Percentiles rank a stretch among this genome's conserved stretches.
These are phyloP conservation scores for Macrobrachium rosenbergii DNA, from an alignment of 1,140 invertebrate genomes.

Conservation along the genomic window DNA sequence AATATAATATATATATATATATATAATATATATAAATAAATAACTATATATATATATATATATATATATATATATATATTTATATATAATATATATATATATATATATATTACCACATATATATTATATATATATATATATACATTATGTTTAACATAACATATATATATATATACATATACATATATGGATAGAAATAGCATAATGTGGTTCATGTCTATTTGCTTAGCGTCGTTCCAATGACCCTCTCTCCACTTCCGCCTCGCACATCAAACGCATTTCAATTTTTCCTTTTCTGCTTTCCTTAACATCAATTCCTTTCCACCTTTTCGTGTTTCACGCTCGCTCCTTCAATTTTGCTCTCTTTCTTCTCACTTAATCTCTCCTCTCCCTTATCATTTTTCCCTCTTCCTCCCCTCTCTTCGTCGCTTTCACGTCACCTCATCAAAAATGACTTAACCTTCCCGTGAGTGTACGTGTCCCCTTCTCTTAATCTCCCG, in stretches of 20 bases:
- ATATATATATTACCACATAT: no score
- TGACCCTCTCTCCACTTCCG: not conserved
- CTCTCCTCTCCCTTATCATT: not conserved
- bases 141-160: no score
- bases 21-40: no score
- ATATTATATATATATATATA: no score
- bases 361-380: not conserved
- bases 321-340: not conserved
- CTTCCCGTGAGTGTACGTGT: not conserved
- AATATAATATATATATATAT: no score
- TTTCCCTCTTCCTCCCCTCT: not conserved
- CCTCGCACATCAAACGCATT: not conserved
- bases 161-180: no score
- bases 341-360: not conserved
- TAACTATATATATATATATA: no score
- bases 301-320: not conserved
- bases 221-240: not conserved
- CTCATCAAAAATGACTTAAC: not conserved
- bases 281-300: not conserved
- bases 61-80: no score
- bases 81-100: no score
- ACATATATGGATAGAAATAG: no score
- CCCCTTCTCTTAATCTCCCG: slow-evolving; percentile 2
- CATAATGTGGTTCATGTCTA: not conserved
- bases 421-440: not conserved